These are phyloP conservation scores for Allochrocebus solatus DNA, from an alignment of 2,797 vertebrate species.

Conservation along the genomic window DNA sequence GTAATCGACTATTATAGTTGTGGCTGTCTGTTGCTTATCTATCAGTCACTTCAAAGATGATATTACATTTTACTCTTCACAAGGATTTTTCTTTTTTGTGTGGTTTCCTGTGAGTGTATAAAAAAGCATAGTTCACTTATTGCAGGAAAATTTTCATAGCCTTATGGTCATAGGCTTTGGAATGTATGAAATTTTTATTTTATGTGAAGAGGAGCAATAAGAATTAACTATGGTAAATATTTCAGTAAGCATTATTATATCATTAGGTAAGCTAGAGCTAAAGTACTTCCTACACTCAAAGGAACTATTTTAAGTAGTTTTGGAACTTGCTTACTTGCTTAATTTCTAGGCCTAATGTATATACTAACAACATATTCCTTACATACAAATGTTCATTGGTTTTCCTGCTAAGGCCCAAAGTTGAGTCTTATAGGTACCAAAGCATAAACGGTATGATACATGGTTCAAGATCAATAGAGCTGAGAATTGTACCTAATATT, in stretches of 20 bases:
- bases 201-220: neutral
- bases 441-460: neutral
- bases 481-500: neutral
- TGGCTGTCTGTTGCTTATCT: neutral
- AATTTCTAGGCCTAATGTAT: neutral
- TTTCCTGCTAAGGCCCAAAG: neutral
- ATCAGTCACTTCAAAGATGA: neutral
- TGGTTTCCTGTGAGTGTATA: neutral
- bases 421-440: neutral
- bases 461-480: neutral
- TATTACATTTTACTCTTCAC: neutral
- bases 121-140: neutral
- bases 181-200: neutral
- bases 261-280: neutral
- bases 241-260: neutral
- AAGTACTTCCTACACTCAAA: neutral
- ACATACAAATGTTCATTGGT: neutral
- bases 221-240: neutral
- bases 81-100: neutral
- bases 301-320: slow-evolving; percentile 2
- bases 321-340: neutral
- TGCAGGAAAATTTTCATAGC: neutral
- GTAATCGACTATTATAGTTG: neutral
- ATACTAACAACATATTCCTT: neutral
- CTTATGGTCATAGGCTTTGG: neutral